Conservation (phyloP, 2,797 vertebrate genomes). For the Coluber constrictor region DNA sequence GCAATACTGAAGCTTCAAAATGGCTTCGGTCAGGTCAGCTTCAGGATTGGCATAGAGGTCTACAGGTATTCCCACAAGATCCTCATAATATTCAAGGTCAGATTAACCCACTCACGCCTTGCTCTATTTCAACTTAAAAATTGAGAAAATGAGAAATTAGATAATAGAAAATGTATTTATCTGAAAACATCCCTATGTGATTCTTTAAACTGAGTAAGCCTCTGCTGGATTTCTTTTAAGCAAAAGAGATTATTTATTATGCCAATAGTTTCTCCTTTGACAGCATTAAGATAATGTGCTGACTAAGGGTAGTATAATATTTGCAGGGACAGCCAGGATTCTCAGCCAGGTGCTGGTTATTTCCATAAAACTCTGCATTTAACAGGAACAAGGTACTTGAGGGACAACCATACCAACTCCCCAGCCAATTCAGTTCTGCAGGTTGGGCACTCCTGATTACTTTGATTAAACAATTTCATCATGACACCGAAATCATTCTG, state of each 20-base stretch:
- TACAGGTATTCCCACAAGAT: not conserved
- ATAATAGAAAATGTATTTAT: not conserved
- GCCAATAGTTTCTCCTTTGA: not conserved
- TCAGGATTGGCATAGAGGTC: too few species aligned
- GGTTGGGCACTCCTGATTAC: not conserved
- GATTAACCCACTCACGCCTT: not conserved
- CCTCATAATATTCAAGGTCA: not conserved
- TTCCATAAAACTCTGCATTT: not conserved
- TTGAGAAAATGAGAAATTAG: not conserved
- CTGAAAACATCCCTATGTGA: not conserved
- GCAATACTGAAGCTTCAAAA: too few species aligned
- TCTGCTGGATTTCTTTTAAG: not conserved
- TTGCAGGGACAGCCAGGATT: not conserved
- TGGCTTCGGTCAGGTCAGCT: too few species aligned
- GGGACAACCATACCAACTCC: not conserved
- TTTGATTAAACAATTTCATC: not conserved
- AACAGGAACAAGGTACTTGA: not conserved
- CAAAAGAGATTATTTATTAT: not conserved
- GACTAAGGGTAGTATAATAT: not conserved
- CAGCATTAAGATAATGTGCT: not conserved
- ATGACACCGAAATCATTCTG: not conserved
- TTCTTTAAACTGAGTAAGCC: not conserved
- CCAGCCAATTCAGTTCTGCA: not conserved
- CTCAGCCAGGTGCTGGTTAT: not conserved
- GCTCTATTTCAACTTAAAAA: not conserved